phyloP scores from a whole-genome alignment of 1,140 invertebrate genomes.

The Panagrolaimus sp. region DNA sequence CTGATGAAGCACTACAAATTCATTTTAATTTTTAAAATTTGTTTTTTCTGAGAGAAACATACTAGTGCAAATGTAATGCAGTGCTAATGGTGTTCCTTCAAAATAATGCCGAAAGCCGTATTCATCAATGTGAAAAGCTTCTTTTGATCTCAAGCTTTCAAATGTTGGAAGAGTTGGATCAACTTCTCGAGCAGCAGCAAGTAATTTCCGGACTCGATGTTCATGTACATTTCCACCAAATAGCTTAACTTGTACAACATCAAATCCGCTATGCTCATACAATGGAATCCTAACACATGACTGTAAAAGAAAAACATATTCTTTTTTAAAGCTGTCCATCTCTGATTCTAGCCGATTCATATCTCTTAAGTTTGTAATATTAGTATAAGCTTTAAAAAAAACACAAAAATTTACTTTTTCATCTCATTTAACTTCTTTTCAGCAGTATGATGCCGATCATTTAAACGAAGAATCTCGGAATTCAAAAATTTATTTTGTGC shows the following conservation, averaged over 20 bases:
- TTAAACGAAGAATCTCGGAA: slow-evolving; percentile 60
- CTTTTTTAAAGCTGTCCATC: slow-evolving; percentile 62
- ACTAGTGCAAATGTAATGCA: slow-evolving; percentile 63
- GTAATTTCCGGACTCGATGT: slow-evolving; percentile 59
- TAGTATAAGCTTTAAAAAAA: neutral
- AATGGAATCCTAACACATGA: slow-evolving; percentile 61
- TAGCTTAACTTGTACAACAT: slow-evolving; percentile 60
- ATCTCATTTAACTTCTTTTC: slow-evolving; percentile 46
- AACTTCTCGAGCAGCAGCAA: slow-evolving; percentile 61
- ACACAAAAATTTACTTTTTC: slow-evolving; percentile 56
- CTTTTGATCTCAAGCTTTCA: slow-evolving; percentile 59
- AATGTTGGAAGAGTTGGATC: slow-evolving; percentile 63
- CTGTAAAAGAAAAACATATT: slow-evolving; percentile 63
- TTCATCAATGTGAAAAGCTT: slow-evolving; percentile 15
- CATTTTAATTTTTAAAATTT: slow-evolving; percentile 59
- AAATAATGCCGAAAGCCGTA: slow-evolving; percentile 59
- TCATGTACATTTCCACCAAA: slow-evolving; percentile 63
- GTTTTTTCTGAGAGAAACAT: slow-evolving; percentile 61
- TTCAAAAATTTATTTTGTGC: slow-evolving; percentile 61
- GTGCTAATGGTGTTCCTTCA: slow-evolving; percentile 58
- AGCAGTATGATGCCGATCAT: slow-evolving; percentile 52
- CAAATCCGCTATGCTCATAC: slow-evolving; percentile 59
- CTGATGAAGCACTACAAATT: slow-evolving; percentile 44
- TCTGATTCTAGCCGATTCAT: slow-evolving; percentile 57
- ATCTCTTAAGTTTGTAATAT: slow-evolving; percentile 45